phyloP scores from a whole-genome alignment of 1,140 invertebrate species.

The Augochlora pura region DNA sequence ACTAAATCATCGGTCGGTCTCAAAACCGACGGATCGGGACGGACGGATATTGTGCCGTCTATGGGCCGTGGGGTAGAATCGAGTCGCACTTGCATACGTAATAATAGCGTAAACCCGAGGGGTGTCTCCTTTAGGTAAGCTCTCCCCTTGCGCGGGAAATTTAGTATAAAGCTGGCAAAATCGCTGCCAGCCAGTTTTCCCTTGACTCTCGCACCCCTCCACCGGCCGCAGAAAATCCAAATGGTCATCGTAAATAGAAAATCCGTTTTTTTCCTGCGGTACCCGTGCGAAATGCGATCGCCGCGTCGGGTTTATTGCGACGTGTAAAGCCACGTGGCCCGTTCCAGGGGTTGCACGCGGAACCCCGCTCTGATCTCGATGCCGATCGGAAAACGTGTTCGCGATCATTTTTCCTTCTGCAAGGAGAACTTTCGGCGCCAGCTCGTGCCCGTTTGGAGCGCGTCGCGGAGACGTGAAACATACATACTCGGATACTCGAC shows the following conservation, averaged over 20 bases:
- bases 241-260: constrained; percentile 80
- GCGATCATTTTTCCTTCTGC: too few relatives aligned
- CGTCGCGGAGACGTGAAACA: constrained; percentile 13
- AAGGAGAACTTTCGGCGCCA: neutral
- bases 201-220: constrained; percentile 46
- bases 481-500: constrained; percentile 30
- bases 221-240: constrained; percentile 73
- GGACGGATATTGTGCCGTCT: constrained; percentile 59
- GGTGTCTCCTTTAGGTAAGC: constrained; percentile 61
- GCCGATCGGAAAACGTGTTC: too few relatives aligned
- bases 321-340: constrained; percentile 32
- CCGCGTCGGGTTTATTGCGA: constrained; percentile 69
- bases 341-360: constrained; percentile 1
- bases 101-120: constrained; percentile 76
- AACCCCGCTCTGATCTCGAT: neutral
- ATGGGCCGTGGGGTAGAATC: constrained; percentile 64
- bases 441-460: constrained; percentile 10
- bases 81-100: constrained; percentile 75
- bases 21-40: constrained; percentile 51
- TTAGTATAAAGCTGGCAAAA: constrained; percentile 75
- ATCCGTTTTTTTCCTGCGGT: constrained; percentile 71
- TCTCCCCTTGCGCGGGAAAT: constrained; percentile 73
- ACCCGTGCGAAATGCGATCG: constrained; percentile 62
- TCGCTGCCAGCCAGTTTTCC: constrained; percentile 63
- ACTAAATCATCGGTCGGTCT: constrained; percentile 6